These are phyloP conservation scores for Mareca strepera DNA, from an alignment of 2,797 vertebrate species.

Conservation along the genomic window DNA sequence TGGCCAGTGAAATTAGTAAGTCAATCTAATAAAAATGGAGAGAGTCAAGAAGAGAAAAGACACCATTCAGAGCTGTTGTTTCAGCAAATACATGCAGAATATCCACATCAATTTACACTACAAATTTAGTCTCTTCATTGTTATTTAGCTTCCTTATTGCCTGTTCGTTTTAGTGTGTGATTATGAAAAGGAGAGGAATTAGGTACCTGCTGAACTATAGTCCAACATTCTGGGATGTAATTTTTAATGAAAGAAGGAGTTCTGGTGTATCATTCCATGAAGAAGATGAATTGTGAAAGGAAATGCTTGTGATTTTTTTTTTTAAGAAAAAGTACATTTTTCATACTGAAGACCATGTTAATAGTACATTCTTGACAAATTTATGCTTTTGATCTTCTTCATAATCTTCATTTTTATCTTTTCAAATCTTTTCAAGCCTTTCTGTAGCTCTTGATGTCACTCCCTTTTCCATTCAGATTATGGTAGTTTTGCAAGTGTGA, in stretches of 20 bases:
- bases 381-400: background rate
- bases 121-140: background rate
- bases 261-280: background rate
- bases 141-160: conserved; percentile 7
- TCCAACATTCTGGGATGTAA: background rate
- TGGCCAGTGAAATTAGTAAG: background rate
- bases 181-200: background rate
- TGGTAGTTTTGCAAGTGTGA: background rate
- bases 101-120: background rate
- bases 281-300: background rate
- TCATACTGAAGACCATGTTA: background rate
- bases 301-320: background rate
- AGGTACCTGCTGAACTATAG: background rate
- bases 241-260: background rate
- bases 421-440: background rate
- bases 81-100: background rate
- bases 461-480: background rate
- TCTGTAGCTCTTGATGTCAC: background rate
- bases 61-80: background rate
- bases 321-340: background rate
- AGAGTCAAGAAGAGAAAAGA: background rate
- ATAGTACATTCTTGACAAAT: background rate
- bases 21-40: background rate
- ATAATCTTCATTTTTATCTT: background rate
- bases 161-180: background rate